Evolutionary conservation across 2,888 invertebrate species (phyloP).

Genomic region (Junonia oenone): DNA sequence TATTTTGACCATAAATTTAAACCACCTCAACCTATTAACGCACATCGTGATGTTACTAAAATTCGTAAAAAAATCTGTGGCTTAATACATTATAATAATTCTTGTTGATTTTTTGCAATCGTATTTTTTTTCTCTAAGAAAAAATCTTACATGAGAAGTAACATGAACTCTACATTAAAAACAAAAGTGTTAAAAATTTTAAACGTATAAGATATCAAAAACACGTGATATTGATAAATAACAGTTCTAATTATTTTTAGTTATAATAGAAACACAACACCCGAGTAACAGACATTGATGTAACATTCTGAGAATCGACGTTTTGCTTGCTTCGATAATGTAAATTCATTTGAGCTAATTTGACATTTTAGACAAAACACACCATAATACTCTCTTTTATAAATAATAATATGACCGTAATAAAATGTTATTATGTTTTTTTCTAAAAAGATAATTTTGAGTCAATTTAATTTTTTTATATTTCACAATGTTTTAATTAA

Average conservation of each 20-base stretch:
- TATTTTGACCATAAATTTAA: too few relatives aligned
- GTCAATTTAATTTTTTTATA: too few relatives aligned
- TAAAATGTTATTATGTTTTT: background rate
- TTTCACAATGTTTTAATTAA: too few relatives aligned
- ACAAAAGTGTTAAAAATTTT: background rate
- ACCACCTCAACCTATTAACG: too few relatives aligned
- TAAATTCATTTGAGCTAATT: slow-evolving; percentile 38
- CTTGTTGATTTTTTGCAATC: too few relatives aligned
- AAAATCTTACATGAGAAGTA: background rate
- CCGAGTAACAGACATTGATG: slow-evolving; percentile 47
- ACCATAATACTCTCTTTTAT: background rate
- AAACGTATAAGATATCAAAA: background rate
- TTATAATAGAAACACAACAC: slow-evolving; percentile 56
- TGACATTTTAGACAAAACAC: slow-evolving; percentile 25
- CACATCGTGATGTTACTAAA: too few relatives aligned
- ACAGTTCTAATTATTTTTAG: slow-evolving; percentile 31
- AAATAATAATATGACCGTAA: background rate
- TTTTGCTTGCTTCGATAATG: slow-evolving; percentile 51
- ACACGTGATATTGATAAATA: background rate
- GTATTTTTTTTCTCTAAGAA: too few relatives aligned
- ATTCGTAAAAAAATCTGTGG: too few relatives aligned
- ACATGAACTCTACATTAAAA: background rate
- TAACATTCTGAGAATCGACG: slow-evolving; percentile 62
- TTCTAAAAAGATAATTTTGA: too few relatives aligned
- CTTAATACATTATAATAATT: too few relatives aligned